Percentiles rank a stretch among this genome's conserved stretches.
These are phyloP conservation scores for Coronaproctus castanopsis DNA, from an alignment of 2,888 invertebrate genomes.

Conservation along the genomic window DNA sequence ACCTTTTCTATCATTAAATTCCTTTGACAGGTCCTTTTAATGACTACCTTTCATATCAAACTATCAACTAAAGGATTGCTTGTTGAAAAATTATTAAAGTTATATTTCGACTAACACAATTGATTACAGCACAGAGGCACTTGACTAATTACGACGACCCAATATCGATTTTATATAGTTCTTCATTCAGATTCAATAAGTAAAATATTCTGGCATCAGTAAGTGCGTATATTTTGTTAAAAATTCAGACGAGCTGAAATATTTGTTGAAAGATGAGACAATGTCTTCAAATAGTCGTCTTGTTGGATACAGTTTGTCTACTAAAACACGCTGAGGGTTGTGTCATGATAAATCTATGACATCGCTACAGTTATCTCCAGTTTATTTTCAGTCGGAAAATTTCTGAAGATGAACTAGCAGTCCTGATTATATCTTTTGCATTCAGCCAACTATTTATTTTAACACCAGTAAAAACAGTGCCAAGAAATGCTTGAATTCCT, in stretches of 20 bases:
- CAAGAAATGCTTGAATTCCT: neutral
- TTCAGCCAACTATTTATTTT: neutral
- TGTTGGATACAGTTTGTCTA: slow-evolving; percentile 7
- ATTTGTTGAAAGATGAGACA: slow-evolving; percentile 1
- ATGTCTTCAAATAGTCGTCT: slow-evolving; percentile 5
- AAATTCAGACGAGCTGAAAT: neutral
- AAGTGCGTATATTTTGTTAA: slow-evolving; percentile 6
- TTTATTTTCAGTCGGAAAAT: neutral
- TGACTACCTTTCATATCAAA: slow-evolving; percentile 17
- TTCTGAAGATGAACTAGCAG: neutral
- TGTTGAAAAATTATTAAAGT: slow-evolving; percentile 17
- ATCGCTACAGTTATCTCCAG: neutral
- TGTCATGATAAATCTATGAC: slow-evolving; percentile 2
- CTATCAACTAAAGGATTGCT: slow-evolving; percentile 17
- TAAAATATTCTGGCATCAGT: slow-evolving; percentile 5
- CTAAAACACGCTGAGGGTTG: neutral
- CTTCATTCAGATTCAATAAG: neutral
- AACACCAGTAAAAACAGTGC: neutral
- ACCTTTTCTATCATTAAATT: slow-evolving; percentile 19
- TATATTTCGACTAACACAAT: slow-evolving; percentile 15
- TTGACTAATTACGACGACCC: slow-evolving; percentile 1
- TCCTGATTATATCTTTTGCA: neutral
- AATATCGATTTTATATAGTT: neutral
- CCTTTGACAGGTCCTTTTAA: slow-evolving; percentile 21
- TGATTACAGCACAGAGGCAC: slow-evolving; percentile 9